phyloP scores from a whole-genome alignment of 2,113 vertebrate species.

The Setophaga petechia region DNA sequence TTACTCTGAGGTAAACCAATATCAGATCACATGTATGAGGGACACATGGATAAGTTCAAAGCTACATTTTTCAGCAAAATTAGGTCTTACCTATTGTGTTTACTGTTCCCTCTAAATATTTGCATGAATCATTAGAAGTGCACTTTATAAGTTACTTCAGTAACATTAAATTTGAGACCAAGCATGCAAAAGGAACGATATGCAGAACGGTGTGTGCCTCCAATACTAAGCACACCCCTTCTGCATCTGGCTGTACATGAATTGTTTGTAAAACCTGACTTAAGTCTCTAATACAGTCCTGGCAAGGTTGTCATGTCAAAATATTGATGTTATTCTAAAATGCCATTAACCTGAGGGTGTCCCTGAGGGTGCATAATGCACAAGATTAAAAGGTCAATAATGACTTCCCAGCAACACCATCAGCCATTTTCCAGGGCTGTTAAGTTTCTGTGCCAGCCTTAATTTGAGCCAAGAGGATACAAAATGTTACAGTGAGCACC shows the following conservation, averaged over 20 bases:
- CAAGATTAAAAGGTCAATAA: not conserved
- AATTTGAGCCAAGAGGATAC: not conserved
- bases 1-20: not conserved
- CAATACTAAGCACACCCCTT: not conserved
- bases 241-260: not conserved
- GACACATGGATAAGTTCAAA: not conserved
- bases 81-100: not conserved
- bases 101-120: not conserved
- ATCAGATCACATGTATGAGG: not conserved
- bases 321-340: conserved; percentile 11
- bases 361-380: not conserved
- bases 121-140: not conserved
- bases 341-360: not conserved
- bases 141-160: not conserved
- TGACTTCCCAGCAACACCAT: not conserved
- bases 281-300: not conserved
- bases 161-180: not conserved
- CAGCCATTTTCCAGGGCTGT: not conserved
- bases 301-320: not conserved
- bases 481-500: not conserved
- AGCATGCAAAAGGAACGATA: not conserved
- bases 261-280: not conserved
- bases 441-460: not conserved
- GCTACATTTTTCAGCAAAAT: not conserved
- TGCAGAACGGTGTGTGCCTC: fast-evolving